Evolutionary conservation across 2,888 invertebrate genomes (phyloP).

Genomic region (Labia minor): DNA sequence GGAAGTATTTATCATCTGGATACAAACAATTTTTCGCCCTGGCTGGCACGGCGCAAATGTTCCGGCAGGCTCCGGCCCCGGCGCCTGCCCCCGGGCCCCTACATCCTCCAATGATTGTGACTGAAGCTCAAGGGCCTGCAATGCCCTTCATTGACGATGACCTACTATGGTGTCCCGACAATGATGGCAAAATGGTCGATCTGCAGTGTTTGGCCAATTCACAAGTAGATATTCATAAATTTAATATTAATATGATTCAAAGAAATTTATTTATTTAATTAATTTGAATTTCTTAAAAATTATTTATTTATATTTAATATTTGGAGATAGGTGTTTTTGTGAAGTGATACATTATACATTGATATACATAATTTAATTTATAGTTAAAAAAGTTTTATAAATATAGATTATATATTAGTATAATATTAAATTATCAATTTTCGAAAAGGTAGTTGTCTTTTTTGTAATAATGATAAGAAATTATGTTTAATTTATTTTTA

Average conservation of each 20-base stretch:
- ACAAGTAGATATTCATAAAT: conserved; percentile 4
- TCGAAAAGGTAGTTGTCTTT: too few species aligned
- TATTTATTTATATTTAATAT: conserved; percentile 22
- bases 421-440: too few species aligned
- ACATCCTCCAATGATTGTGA: conserved; percentile 45
- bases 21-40: conserved; percentile 24
- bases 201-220: conserved; percentile 69
- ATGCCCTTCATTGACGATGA: conserved; percentile 97
- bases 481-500: too few species aligned
- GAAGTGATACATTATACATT: too few species aligned
- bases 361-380: too few species aligned
- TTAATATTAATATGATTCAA: background rate
- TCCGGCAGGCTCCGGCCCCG: conserved; percentile 31
- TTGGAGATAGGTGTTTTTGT: too few species aligned
- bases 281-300: conserved; percentile 23
- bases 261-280: conserved; percentile 16
- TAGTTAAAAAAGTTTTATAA: too few species aligned
- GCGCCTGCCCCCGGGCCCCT: conserved; percentile 52
- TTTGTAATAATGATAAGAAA: too few species aligned
- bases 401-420: too few species aligned
- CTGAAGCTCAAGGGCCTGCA: conserved; percentile 56
- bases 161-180: conserved; percentile 86
- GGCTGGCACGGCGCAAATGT: conserved; percentile 28
- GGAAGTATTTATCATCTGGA: conserved; percentile 21
- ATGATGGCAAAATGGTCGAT: conserved; percentile 89